These are phyloP conservation scores for Agraylea sexmaculata DNA, from an alignment of 1,140 invertebrate species.

Conservation along the genomic window DNA sequence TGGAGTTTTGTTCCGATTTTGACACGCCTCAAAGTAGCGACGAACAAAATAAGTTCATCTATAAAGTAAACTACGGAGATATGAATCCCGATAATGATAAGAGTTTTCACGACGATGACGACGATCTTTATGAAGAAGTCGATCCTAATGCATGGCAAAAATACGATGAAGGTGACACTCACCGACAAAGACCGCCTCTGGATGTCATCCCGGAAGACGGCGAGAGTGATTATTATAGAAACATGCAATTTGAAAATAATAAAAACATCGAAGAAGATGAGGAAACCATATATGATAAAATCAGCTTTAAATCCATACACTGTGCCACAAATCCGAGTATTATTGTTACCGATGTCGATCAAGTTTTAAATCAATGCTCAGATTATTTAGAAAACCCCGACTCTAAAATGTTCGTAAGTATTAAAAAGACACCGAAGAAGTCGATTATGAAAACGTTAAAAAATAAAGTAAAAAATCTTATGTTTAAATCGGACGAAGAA, in stretches of 20 bases:
- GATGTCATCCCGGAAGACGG: slow-evolving; percentile 39
- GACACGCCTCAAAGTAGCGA: slow-evolving; percentile 1
- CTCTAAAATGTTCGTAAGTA: slow-evolving; percentile 17
- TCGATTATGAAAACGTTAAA: slow-evolving; percentile 29
- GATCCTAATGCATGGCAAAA: slow-evolving; percentile 27
- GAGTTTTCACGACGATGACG: slow-evolving; percentile 29
- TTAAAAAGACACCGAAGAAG: slow-evolving; percentile 25
- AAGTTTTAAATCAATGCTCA: slow-evolving; percentile 27
- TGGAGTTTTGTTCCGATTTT: neutral
- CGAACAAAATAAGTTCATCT: slow-evolving; percentile 14
- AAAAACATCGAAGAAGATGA: slow-evolving; percentile 4
- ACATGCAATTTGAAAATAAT: slow-evolving; percentile 12
- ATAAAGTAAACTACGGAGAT: slow-evolving; percentile 17
- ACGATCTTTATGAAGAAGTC: slow-evolving; percentile 37
- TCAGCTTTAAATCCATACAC: neutral
- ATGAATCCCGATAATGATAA: slow-evolving; percentile 19
- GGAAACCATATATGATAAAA: slow-evolving; percentile 6
- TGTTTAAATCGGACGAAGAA: slow-evolving; percentile 28
- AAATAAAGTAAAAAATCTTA: slow-evolving; percentile 29
- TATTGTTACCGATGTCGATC: slow-evolving; percentile 23
- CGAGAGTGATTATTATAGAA: slow-evolving; percentile 35
- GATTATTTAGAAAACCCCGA: slow-evolving; percentile 26
- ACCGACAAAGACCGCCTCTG: slow-evolving; percentile 20
- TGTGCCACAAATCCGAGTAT: slow-evolving; percentile 1
- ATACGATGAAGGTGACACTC: neutral